Conservation (phyloP, 2,113 vertebrate species). For the Charina bottae region DNA sequence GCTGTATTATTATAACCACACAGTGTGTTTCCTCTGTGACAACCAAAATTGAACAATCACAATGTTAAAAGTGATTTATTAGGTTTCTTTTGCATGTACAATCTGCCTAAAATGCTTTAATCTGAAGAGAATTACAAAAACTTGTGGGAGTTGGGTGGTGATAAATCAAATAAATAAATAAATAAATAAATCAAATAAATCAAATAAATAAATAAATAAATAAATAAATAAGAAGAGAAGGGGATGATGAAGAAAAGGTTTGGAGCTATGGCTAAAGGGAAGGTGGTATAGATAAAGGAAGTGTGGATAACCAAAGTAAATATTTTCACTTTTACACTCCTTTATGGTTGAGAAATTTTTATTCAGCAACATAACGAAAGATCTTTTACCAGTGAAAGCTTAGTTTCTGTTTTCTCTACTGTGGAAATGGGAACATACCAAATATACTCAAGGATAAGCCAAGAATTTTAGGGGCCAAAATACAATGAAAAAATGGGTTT, state of each 20-base stretch:
- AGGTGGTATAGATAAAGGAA: background rate
- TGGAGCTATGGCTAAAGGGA: background rate
- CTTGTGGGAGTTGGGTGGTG: too few relatives aligned
- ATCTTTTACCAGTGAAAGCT: background rate
- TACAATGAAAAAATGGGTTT: background rate
- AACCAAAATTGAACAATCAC: constrained; percentile 51
- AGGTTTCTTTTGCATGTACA: constrained; percentile 35
- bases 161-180: too few relatives aligned
- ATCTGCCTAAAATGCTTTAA: constrained; percentile 24
- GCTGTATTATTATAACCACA: constrained; percentile 40
- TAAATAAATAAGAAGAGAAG: too few relatives aligned
- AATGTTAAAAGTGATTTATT: constrained; percentile 55
- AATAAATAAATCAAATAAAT: too few relatives aligned
- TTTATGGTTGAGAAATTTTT: background rate
- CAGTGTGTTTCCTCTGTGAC: constrained; percentile 28
- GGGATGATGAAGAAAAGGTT: constrained; percentile 12
- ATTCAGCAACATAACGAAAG: background rate
- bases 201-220: too few relatives aligned
- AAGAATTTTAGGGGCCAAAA: background rate
- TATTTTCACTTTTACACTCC: background rate
- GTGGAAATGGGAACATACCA: fast-evolving
- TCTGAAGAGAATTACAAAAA: constrained; percentile 30
- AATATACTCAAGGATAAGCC: background rate
- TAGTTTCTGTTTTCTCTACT: background rate
- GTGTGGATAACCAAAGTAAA: constrained; percentile 6